These are phyloP conservation scores for Cariama cristata DNA, from an alignment of 2,113 vertebrate genomes.

Conservation along the genomic window DNA sequence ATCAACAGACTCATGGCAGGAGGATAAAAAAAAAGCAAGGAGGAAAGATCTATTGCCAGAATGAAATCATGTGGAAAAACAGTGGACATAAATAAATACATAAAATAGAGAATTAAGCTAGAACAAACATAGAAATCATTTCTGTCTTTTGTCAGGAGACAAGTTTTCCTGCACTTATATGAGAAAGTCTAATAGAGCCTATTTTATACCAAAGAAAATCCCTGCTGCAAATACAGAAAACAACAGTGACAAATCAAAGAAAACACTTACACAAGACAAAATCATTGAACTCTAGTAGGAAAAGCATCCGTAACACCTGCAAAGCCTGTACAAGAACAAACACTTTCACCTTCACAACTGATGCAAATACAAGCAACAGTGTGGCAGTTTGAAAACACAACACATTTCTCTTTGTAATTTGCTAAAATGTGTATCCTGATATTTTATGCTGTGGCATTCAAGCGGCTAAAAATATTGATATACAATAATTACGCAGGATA, in stretches of 20 bases:
- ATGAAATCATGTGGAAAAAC: neutral
- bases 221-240: neutral
- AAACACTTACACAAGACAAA: neutral
- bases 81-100: neutral
- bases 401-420: neutral
- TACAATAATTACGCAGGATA: neutral
- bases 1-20: slow-evolving; percentile 42
- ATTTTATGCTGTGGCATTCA: neutral
- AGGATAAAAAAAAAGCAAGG: neutral
- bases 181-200: neutral
- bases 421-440: neutral
- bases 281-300: neutral
- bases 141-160: neutral
- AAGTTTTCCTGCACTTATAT: neutral
- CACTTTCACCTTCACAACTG: neutral
- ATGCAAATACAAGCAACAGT: neutral
- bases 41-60: neutral
- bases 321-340: neutral
- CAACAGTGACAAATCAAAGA: neutral
- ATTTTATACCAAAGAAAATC: neutral
- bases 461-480: neutral
- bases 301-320: neutral
- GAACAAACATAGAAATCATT: neutral
- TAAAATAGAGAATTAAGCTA: neutral
- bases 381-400: neutral